Conservation (phyloP, 2,113 vertebrate species). For the Lipophrys pholis region DNA sequence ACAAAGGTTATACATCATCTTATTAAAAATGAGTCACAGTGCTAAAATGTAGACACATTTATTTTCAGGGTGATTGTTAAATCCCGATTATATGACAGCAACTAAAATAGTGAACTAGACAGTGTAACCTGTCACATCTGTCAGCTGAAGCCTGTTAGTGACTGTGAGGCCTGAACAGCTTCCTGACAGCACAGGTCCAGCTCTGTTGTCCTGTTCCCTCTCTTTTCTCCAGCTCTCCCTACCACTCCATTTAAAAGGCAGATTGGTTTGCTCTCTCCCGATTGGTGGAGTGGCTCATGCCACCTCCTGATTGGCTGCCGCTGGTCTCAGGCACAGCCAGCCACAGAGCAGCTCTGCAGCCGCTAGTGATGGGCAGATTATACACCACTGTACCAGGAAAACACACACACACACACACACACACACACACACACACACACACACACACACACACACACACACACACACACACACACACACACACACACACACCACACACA, state of each 20-base stretch:
- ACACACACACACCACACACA: neutral
- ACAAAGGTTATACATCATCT: too few species aligned
- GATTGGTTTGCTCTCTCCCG: slow-evolving; percentile 41
- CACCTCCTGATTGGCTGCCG: slow-evolving; percentile 73
- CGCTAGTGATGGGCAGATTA: slow-evolving; percentile 80
- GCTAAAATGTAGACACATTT: too few species aligned
- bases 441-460: neutral
- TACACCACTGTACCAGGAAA: slow-evolving; percentile 2
- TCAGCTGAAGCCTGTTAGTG: too few species aligned
- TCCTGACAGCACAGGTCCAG: too few species aligned
- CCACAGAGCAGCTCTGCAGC: slow-evolving; percentile 68
- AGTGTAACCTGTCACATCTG: too few species aligned
- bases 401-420: slow-evolving; percentile 11
- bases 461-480: neutral
- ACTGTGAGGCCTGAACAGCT: too few species aligned
- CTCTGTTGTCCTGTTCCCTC: too few species aligned
- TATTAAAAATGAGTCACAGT: too few species aligned
- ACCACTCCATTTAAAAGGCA: slow-evolving; percentile 60
- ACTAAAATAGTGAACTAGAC: too few species aligned
- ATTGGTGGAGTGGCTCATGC: slow-evolving; percentile 48
- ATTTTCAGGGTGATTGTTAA: too few species aligned
- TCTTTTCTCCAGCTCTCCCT: slow-evolving; percentile 22
- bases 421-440: neutral
- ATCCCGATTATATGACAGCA: too few species aligned
- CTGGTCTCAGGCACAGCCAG: slow-evolving; percentile 66